Base-by-base conservation (phyloP, 2,888 invertebrate genomes). In the Leptodirus hochenwartii region DNA sequence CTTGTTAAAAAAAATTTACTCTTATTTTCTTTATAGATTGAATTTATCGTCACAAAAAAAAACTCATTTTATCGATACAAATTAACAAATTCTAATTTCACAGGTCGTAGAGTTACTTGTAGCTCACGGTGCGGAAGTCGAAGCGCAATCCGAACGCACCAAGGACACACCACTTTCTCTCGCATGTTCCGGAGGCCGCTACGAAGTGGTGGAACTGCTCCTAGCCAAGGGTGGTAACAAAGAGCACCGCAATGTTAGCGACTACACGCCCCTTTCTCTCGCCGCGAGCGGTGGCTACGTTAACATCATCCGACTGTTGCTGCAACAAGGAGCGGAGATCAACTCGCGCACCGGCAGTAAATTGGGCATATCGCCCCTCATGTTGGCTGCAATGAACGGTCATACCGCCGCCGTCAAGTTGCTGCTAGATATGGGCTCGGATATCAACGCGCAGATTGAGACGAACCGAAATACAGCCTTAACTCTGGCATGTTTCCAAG, bases 301-400 rank as follows among this genome's bases (percentile, higher is more conserved):
- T 31, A 95, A 96, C 54, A 96, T 98, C 47, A 96, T 98, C 46
- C 80, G 91, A 47, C 66, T 98, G 37, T 61, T 98, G 38, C 62
- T 98, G 25, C 80, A 75, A 48, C 80, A 88, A 54, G 93, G 91
- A 45, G 96, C 96, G 24, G 98, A 98, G 59, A 98, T 98, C 42
- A 98, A 98, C 62, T 96, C 96, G 10, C 72, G 90, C 40, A 90
- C 88, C 29, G 93, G 93, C 27, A 90, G 90, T 39, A 95, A 96
- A 59, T 64, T 96, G 33, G 96, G 98, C 41, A 98, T 98, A 47
- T 95, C 95, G 2, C 98, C 98, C 4, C 66, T 99, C 31, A 99
- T 98, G 98, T 58, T 98, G 49, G 95, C 96, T 11, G 91, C 96
- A 14, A 98, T 98, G 96, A 98, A 98, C 63, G 96, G 96, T 0